Evolutionary conservation across 2,113 vertebrate species (phyloP).

Genomic region (Zosterops hypoxanthus): DNA sequence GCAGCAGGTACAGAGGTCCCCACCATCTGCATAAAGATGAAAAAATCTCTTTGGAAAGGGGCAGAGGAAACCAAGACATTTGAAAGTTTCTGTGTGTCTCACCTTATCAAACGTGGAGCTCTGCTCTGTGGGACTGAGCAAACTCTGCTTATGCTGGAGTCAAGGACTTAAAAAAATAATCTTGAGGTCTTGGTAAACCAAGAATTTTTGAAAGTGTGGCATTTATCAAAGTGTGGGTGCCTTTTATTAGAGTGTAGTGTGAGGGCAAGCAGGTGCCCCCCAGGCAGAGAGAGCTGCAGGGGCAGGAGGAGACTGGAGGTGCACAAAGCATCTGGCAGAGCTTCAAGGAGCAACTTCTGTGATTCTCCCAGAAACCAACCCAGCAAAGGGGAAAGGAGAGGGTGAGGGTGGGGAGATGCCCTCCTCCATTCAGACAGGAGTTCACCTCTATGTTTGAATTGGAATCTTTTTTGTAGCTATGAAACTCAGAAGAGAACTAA

Average conservation of each 20-base stretch:
- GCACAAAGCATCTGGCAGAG: neutral
- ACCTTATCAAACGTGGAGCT: neutral
- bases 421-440: neutral
- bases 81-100: neutral
- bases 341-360: neutral
- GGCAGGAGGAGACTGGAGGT: neutral
- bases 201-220: neutral
- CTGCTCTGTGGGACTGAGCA: rapidly evolving
- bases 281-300: neutral
- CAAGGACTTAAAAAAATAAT: neutral
- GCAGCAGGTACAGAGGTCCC: neutral
- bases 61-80: neutral
- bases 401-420: neutral
- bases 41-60: neutral
- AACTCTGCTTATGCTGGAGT: neutral
- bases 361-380: rapidly evolving
- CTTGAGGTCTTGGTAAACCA: neutral
- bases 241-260: neutral
- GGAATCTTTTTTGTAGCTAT: neutral
- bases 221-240: neutral
- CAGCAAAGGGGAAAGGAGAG: neutral
- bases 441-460: neutral
- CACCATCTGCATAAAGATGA: neutral
- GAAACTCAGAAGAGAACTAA: neutral
- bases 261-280: neutral